Evolutionary conservation across 2,797 vertebrate genomes (phyloP).

Genomic region (Gobionotothen gibberifrons): DNA sequence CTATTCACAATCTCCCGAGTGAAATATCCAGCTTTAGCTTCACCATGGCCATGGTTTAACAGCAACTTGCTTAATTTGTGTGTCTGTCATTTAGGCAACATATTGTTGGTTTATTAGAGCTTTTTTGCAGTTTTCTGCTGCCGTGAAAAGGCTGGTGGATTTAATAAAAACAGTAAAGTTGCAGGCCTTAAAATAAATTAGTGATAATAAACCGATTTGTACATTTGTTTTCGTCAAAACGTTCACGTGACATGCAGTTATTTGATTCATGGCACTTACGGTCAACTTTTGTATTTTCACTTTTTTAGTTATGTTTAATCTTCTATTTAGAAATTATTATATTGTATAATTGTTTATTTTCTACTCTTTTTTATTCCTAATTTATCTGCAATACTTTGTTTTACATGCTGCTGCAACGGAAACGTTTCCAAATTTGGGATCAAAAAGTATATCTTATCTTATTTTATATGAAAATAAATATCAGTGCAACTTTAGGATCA

Average conservation of each 20-base stretch:
- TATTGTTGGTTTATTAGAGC: not conserved
- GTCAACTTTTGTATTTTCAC: too few relatives aligned
- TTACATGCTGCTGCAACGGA: too few relatives aligned
- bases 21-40: not conserved
- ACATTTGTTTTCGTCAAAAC: not conserved
- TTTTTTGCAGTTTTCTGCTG: not conserved
- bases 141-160: not conserved
- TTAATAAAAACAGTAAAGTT: not conserved
- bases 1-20: not conserved
- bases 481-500: not conserved
- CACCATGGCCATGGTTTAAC: not conserved
- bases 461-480: not conserved
- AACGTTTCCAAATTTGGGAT: too few relatives aligned
- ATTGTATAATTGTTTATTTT: too few relatives aligned
- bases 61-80: not conserved
- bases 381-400: too few relatives aligned
- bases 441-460: too few relatives aligned
- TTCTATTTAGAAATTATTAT: too few relatives aligned
- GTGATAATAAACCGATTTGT: not conserved
- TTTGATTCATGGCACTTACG: not conserved
- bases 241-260: not conserved
- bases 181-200: not conserved
- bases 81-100: not conserved
- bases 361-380: too few relatives aligned
- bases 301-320: too few relatives aligned